Base-by-base conservation (phyloP, 2,888 invertebrate genomes). In the Thumatha senex region DNA sequence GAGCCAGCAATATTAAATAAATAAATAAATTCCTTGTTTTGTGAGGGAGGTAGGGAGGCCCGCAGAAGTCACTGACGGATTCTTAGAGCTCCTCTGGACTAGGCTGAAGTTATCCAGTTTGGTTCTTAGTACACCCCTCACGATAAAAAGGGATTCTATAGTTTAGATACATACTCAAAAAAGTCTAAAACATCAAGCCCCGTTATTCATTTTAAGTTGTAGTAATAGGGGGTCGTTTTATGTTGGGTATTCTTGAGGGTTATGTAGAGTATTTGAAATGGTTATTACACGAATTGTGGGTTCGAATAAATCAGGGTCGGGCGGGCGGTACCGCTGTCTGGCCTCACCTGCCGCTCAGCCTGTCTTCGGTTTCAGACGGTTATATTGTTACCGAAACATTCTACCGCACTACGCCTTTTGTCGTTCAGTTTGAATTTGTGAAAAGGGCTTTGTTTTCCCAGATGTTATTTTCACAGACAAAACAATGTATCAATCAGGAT, bases 301-400 rank as follows among this genome's bases (percentile, higher is more conserved):
- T 50, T 56, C 57, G 52, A 67, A 70, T 72, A 71, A 71, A 74
- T 74, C 70, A 65, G 58, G 50, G 36, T 36, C 15, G 36, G n/a
- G n/a, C n/a, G n/a, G n/a, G n/a, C n/a, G n/a, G n/a, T n/a, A n/a
- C n/a, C n/a, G n/a, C n/a, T n/a, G n/a, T n/a, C n/a, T n/a, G n/a
- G n/a, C n/a, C n/a, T 13, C 13, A 10, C 10, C 10, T 14, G 62
- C 59, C 60, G 48, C 51, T 33, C 49, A 14, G 13, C 42, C 46
- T 48, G 44, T 52, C 45, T 42, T 43, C n/a, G 38, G 8, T n/a
- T n/a, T n/a, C n/a, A n/a, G n/a, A n/a, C n/a, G 43, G 40, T 46
- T 48, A 50, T 53, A 51, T 47, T 48, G 29, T 51, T 54, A 48
- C 30, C 15, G n/a, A 48, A 61, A 61, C 43, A 47, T 42, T 50